Evolutionary conservation across 2,888 invertebrate genomes (phyloP).

Genomic region (Tetanocera ferruginea): DNA sequence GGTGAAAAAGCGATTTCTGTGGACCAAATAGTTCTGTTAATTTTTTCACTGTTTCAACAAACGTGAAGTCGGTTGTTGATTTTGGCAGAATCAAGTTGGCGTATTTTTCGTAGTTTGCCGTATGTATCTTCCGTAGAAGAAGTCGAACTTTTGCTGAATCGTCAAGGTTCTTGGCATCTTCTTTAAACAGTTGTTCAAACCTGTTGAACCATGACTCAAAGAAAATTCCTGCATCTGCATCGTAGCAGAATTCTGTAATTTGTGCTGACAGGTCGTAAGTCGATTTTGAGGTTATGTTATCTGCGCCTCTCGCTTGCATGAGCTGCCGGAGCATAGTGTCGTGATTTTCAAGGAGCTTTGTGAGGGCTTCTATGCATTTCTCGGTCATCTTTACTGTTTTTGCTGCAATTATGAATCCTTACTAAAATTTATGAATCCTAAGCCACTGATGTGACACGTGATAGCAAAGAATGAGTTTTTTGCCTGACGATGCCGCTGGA

Average conservation of each 20-base stretch:
- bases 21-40: too few species aligned
- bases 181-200: too few species aligned
- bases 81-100: slow-evolving; percentile 24
- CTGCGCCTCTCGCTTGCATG: not conserved
- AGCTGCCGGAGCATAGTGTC: not conserved
- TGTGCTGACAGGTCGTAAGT: not conserved
- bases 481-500: not conserved
- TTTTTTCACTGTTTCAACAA: not conserved
- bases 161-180: too few species aligned
- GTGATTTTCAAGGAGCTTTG: not conserved
- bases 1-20: slow-evolving; percentile 10
- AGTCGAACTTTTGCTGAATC: not conserved
- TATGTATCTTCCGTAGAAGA: slow-evolving; percentile 10
- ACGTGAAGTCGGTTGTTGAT: not conserved
- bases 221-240: too few species aligned
- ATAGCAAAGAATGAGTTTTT: not conserved
- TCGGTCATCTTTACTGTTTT: not conserved
- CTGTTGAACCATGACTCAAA: too few species aligned
- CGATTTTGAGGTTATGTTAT: not conserved
- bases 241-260: not conserved
- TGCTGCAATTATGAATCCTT: too few species aligned
- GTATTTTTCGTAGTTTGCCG: slow-evolving; percentile 18
- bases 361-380: not conserved
- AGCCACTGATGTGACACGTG: not conserved
- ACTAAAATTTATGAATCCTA: not conserved